Conservation (phyloP, 2,797 vertebrate species). For the Cyprinella venusta region DNA sequence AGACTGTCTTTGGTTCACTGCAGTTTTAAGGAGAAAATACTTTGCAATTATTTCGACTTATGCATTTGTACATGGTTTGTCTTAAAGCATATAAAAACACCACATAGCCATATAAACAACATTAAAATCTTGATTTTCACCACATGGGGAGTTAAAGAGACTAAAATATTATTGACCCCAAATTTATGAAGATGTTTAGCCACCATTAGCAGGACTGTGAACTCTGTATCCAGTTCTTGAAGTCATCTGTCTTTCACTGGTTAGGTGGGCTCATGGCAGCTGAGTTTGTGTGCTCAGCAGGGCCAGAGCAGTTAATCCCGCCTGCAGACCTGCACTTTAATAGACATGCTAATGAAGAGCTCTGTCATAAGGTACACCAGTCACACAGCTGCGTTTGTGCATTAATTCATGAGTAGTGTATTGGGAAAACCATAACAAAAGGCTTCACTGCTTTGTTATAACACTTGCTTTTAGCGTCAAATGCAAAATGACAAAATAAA, state of each 20-base stretch:
- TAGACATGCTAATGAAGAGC: slow-evolving; percentile 53
- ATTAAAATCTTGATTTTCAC: no score
- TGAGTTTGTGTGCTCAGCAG: slow-evolving; percentile 29
- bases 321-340: slow-evolving; percentile 30
- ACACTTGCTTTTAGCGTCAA: slow-evolving; percentile 9
- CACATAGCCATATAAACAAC: no score
- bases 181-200: not conserved
- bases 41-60: no score
- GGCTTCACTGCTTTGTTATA: not conserved
- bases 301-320: slow-evolving; percentile 26
- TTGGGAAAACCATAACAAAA: slow-evolving; percentile 18
- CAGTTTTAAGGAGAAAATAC: no score
- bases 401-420: not conserved
- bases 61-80: no score
- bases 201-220: not conserved
- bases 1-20: no score
- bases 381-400: slow-evolving; percentile 25
- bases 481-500: not conserved
- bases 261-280: not conserved
- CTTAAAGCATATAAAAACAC: no score
- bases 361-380: slow-evolving; percentile 1
- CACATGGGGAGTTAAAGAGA: no score
- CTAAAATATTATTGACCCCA: not conserved
- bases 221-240: not conserved
- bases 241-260: not conserved